A percentile compares a stretch with the other conserved stretches of the same genome.
phyloP scores from a whole-genome alignment of 1,140 invertebrate genomes.

The Drosophila malerkotliana region DNA sequence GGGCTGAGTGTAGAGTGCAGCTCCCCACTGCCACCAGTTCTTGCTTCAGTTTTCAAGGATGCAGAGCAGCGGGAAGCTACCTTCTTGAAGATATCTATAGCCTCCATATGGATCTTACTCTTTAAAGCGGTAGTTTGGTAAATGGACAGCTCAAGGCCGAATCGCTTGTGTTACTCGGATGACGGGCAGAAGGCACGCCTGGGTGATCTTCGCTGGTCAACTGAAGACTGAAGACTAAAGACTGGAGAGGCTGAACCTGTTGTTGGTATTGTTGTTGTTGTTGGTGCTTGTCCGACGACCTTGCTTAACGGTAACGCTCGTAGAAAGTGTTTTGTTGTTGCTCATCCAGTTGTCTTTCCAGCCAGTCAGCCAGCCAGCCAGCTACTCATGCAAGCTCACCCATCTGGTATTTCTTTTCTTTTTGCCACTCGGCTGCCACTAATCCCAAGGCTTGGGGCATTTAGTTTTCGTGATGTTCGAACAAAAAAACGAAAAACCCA shows the following conservation, averaged over 20 bases:
- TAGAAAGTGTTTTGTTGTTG: constrained; percentile 78
- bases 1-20: too few relatives aligned
- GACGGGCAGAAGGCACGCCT: constrained; percentile 49
- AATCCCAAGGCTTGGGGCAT: constrained; percentile 4
- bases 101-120: too few relatives aligned
- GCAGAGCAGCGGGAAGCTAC: neutral
- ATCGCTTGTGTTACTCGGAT: constrained; percentile 31
- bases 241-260: constrained; percentile 7
- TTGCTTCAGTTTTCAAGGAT: too few relatives aligned
- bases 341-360: constrained; percentile 29
- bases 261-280: constrained; percentile 24
- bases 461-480: neutral
- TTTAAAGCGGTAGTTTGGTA: neutral
- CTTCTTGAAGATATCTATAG: too few relatives aligned
- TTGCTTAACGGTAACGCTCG: constrained; percentile 80
- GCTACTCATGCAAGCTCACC: constrained; percentile 4
- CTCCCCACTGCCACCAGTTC: too few relatives aligned
- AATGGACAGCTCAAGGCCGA: constrained; percentile 57
- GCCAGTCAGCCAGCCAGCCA: constrained; percentile 55
- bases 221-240: constrained; percentile 6
- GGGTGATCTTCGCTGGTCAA: constrained; percentile 36
- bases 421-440: neutral
- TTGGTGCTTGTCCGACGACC: constrained; percentile 61
- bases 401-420: neutral
- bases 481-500: constrained; percentile 7